Conservation (phyloP, 2,888 invertebrate species). For the Orgyia antiqua region DNA sequence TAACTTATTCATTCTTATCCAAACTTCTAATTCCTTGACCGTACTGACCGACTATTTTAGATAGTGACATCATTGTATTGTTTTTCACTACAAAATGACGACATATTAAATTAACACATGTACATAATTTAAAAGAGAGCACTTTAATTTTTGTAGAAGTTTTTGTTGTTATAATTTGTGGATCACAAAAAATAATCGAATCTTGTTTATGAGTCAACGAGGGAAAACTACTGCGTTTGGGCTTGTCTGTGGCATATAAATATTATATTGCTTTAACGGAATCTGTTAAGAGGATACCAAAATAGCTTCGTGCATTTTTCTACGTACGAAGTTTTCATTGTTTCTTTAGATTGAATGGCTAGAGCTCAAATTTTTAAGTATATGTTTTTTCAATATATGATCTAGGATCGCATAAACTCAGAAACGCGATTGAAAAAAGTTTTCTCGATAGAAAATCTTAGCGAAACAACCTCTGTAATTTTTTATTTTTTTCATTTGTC, state of each 20-base stretch:
- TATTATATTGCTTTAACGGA: conserved; percentile 14
- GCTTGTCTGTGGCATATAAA: conserved; percentile 11
- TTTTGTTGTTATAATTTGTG: conserved; percentile 31
- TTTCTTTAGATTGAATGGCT: no score
- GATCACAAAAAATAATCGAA: conserved; percentile 29
- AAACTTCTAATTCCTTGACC: conserved; percentile 22
- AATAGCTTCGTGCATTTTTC: no score
- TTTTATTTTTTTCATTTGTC: no score
- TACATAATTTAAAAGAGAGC: conserved; percentile 56
- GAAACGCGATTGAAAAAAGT: no score
- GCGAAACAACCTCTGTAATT: no score
- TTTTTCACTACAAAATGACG: conserved; percentile 54
- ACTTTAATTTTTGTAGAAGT: conserved; percentile 31
- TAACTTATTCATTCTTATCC: conserved; percentile 15
- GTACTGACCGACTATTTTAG: conserved; percentile 29
- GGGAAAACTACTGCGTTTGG: conserved; percentile 22
- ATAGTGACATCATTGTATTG: conserved; percentile 53
- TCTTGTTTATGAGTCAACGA: conserved; percentile 31
- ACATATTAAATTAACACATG: conserved; percentile 55
- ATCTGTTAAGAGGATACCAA: no score
- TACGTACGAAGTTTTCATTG: no score
- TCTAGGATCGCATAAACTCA: no score
- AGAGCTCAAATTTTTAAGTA: no score
- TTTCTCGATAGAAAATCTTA: no score
- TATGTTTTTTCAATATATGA: no score